Percentiles rank a stretch among this genome's conserved stretches.
Evolutionary conservation across 2,888 invertebrate species (phyloP).

Genomic region (Pollenia angustigena): DNA sequence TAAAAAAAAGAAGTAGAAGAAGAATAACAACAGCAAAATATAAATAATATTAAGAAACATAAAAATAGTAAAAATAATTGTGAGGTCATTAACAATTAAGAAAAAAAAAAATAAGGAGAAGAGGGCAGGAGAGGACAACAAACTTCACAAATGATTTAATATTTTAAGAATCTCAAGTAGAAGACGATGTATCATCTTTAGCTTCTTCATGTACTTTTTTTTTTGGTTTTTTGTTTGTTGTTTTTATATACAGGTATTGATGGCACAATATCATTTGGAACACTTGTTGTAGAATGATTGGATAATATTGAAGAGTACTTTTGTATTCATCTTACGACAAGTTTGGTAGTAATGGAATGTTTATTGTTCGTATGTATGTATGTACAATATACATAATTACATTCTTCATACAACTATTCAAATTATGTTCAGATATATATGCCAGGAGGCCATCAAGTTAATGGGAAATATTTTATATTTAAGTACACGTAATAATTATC

Average conservation of each 20-base stretch:
- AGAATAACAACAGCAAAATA: constrained; percentile 3
- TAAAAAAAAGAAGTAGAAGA: background rate
- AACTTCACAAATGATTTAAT: constrained; percentile 60
- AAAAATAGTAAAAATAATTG: constrained; percentile 74
- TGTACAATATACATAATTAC: background rate
- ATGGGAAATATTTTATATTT: constrained; percentile 48
- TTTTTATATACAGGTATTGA: background rate
- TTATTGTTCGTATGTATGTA: no score
- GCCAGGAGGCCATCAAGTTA: constrained; percentile 66
- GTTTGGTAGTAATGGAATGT: background rate
- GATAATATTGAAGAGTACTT: background rate
- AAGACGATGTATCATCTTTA: constrained; percentile 53
- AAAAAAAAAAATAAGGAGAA: constrained; percentile 7
- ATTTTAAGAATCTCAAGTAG: constrained; percentile 49
- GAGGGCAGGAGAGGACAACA: constrained; percentile 11
- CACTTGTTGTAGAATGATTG: background rate
- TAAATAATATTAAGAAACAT: constrained; percentile 9
- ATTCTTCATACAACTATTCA: background rate
- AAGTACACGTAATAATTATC: background rate
- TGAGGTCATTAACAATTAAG: constrained; percentile 75
- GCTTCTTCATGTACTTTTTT: constrained; percentile 8
- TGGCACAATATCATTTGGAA: constrained; percentile 34
- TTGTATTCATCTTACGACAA: background rate
- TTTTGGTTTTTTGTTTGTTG: background rate
- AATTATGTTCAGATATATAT: constrained; percentile 35